Percentiles rank a stretch among this genome's conserved stretches.
Evolutionary conservation across 2,797 vertebrate species (phyloP).

Genomic region (Erpetoichthys calabaricus): DNA sequence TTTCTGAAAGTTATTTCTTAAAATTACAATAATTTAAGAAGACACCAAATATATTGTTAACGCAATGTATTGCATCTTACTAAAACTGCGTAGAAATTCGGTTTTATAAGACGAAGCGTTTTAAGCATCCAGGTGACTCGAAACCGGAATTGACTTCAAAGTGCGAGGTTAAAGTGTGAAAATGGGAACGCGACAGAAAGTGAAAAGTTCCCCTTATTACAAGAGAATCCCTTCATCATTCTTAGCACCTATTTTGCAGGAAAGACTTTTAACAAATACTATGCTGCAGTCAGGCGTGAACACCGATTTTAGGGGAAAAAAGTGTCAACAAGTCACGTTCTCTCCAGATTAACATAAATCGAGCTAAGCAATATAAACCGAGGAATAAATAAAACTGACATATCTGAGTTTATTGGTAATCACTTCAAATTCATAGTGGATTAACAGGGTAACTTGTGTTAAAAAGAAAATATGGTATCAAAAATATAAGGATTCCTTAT

Average conservation of each 20-base stretch:
- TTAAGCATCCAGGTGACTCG: conserved; percentile 33
- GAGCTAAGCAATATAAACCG: no score
- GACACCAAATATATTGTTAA: not conserved
- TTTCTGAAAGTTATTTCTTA: no score
- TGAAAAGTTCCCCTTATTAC: conserved; percentile 39
- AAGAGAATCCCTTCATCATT: conserved; percentile 38
- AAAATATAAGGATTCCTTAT: no score
- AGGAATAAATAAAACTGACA: no score
- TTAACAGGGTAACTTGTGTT: no score
- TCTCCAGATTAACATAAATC: conserved; percentile 2
- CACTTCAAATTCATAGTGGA: no score
- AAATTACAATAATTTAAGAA: not conserved
- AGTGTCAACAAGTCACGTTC: not conserved
- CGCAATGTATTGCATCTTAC: no score
- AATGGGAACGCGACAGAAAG: conserved; percentile 43
- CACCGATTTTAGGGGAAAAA: conserved; percentile 15
- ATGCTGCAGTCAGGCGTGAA: conserved; percentile 11
- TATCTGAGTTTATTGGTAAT: no score
- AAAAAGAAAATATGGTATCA: no score
- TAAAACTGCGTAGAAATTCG: no score
- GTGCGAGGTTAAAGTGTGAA: conserved; percentile 63
- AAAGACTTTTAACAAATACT: conserved; percentile 27
- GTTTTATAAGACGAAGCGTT: no score
- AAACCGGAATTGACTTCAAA: conserved; percentile 68
- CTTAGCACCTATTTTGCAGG: conserved; percentile 73